Percentiles rank a stretch among this genome's conserved stretches.
Evolutionary conservation across 2,888 invertebrate genomes (phyloP).

Genomic region (Drosophila rellima): DNA sequence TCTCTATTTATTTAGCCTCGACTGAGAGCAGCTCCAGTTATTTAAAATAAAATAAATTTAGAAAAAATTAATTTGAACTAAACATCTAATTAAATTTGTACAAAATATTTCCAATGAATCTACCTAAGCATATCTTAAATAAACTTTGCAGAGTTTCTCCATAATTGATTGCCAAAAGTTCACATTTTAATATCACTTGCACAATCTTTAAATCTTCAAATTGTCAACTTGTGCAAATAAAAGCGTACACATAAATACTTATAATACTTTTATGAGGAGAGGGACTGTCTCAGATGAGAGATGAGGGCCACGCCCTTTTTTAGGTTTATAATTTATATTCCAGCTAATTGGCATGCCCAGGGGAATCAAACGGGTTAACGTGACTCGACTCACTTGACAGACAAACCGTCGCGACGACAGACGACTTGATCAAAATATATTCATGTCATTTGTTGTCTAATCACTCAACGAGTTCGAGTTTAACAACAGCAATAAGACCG

Average conservation of each 20-base stretch:
- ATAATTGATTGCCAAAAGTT: constrained; percentile 17
- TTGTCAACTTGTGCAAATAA: constrained; percentile 39
- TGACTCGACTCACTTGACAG: constrained; percentile 14
- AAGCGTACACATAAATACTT: too few species aligned
- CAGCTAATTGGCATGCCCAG: constrained; percentile 54
- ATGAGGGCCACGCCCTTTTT: constrained; percentile 40
- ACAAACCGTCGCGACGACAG: constrained; percentile 31
- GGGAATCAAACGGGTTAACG: constrained; percentile 46
- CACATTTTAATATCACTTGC: constrained; percentile 32
- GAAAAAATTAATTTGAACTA: too few species aligned
- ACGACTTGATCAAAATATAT: constrained; percentile 44
- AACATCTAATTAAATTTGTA: too few species aligned
- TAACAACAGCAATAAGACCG: not conserved
- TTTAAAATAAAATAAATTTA: too few species aligned
- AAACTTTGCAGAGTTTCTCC: not conserved
- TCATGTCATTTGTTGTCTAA: constrained; percentile 23
- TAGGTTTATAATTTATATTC: constrained; percentile 8
- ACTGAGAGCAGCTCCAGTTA: too few species aligned
- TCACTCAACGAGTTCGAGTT: constrained; percentile 7
- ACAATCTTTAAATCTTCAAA: constrained; percentile 25
- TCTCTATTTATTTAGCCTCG: not conserved
- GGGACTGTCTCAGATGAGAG: constrained; percentile 15
- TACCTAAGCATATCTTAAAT: too few species aligned
- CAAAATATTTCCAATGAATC: too few species aligned
- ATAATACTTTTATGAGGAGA: not conserved